These are phyloP conservation scores for Diachrysia chrysitis DNA, from an alignment of 2,888 invertebrate species.

Conservation along the genomic window DNA sequence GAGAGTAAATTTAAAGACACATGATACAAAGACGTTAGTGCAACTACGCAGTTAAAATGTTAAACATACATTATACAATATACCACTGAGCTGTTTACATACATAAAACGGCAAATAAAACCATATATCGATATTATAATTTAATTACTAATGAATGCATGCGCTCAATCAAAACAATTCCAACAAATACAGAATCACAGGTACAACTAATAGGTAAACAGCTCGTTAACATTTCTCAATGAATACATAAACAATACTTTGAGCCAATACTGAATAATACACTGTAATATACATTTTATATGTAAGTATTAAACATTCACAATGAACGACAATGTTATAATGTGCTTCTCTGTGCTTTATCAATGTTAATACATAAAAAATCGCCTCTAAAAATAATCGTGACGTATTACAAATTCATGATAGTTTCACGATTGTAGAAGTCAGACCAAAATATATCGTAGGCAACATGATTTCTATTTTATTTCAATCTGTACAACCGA, in stretches of 20 bases:
- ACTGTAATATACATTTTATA: slow-evolving; percentile 51
- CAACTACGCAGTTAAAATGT: slow-evolving; percentile 49
- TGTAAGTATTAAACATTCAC: slow-evolving; percentile 38
- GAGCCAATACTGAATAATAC: slow-evolving; percentile 83
- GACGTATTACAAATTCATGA: slow-evolving; percentile 55
- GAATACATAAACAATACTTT: slow-evolving; percentile 78
- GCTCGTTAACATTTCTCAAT: slow-evolving; percentile 44
- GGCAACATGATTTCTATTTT: slow-evolving; percentile 38
- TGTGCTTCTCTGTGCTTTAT: slow-evolving; percentile 46
- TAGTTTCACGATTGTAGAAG: slow-evolving; percentile 36
- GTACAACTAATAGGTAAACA: slow-evolving; percentile 53
- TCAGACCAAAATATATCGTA: slow-evolving; percentile 51
- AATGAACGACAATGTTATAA: slow-evolving; percentile 39
- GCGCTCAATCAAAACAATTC: slow-evolving; percentile 52
- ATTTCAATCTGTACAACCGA: slow-evolving; percentile 39
- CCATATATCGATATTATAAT: slow-evolving; percentile 44
- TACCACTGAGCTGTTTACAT: slow-evolving; percentile 56
- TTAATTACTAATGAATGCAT: slow-evolving; percentile 57
- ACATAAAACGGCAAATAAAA: slow-evolving; percentile 50
- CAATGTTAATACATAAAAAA: slow-evolving; percentile 59
- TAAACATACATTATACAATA: slow-evolving; percentile 41
- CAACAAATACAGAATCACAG: slow-evolving; percentile 43
- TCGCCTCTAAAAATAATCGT: slow-evolving; percentile 61
- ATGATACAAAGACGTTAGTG: neutral
- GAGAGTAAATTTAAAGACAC: neutral